A percentile compares a stretch with the other conserved stretches of the same genome.
Evolutionary conservation across 2,113 vertebrate genomes (phyloP).

Genomic region (Entomyzon cyanotis): DNA sequence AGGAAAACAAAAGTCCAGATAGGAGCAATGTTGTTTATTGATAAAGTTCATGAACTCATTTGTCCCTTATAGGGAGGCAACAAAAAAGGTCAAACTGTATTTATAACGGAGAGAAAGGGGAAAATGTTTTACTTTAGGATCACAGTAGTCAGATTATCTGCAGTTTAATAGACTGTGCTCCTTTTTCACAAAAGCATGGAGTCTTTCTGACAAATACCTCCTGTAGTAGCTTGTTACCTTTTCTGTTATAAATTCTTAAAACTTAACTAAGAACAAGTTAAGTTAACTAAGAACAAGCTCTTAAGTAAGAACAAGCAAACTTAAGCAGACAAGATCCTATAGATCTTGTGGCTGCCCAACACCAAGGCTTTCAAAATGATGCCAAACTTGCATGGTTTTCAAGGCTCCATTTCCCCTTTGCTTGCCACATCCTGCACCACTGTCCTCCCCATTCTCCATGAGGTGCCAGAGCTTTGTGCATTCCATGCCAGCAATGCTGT

Average conservation of each 20-base stretch:
- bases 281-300: too few species aligned
- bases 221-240: neutral
- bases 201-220: neutral
- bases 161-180: neutral
- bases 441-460: rapidly evolving
- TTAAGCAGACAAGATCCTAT: neutral
- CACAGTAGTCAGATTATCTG: neutral
- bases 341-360: neutral
- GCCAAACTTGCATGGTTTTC: neutral
- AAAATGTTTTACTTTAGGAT: neutral
- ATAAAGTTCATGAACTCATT: slow-evolving; percentile 41
- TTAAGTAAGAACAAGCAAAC: neutral
- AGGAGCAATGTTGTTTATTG: slow-evolving; percentile 2
- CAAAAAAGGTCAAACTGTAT: neutral
- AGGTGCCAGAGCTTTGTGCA: neutral
- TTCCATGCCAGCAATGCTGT: rapidly evolving
- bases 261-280: too few species aligned
- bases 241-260: neutral
- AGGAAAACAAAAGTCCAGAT: slow-evolving; percentile 26
- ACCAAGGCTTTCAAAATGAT: neutral
- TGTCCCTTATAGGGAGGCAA: neutral
- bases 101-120: neutral
- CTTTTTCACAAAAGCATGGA: neutral
- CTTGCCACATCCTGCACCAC: neutral
- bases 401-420: neutral